These are phyloP conservation scores for Peromyscus leucopus DNA, from an alignment of 2,113 vertebrate genomes.

Conservation along the genomic window DNA sequence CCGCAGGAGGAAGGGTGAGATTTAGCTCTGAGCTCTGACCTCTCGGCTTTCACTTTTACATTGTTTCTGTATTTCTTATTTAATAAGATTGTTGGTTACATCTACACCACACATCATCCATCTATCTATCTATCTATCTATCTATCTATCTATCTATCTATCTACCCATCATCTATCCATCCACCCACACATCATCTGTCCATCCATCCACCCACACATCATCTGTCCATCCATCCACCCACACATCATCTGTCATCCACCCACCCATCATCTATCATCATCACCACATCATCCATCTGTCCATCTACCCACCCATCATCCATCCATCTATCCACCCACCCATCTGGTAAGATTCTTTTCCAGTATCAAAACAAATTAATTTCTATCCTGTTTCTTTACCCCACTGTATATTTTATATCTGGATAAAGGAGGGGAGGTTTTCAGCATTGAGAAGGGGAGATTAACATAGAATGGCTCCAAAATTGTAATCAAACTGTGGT, in stretches of 20 bases:
- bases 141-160: background rate
- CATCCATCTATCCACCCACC: background rate
- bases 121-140: background rate
- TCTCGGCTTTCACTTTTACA: too few relatives aligned
- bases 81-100: too few relatives aligned
- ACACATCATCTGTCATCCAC: background rate
- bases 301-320: background rate
- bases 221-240: too few relatives aligned
- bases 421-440: background rate
- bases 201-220: too few relatives aligned
- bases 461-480: conserved; percentile 62
- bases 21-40: too few relatives aligned
- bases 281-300: background rate
- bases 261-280: background rate
- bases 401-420: conserved; percentile 43
- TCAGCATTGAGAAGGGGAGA: conserved; percentile 29
- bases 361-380: background rate
- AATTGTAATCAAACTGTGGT: conserved; percentile 64
- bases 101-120: background rate
- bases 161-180: background rate
- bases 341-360: background rate
- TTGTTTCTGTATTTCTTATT: too few relatives aligned
- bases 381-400: conserved; percentile 12
- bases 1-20: too few relatives aligned
- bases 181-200: too few relatives aligned